Base-by-base conservation (phyloP, 2,797 vertebrate genomes). In the Hephaestus fuliginosus region DNA sequence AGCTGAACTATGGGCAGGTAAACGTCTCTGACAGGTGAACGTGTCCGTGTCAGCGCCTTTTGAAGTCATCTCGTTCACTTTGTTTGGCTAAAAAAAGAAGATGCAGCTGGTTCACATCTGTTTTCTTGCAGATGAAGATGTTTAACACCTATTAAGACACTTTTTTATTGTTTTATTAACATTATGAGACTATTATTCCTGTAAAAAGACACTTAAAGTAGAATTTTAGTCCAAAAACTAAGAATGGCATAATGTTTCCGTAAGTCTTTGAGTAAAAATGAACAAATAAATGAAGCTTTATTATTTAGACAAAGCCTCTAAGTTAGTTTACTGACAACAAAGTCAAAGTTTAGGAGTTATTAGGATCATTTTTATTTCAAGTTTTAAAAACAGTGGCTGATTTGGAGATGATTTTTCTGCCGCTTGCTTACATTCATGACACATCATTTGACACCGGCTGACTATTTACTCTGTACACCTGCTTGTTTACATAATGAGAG, bases 1-100 rank as follows among this genome's bases (percentile, higher is more conserved):
- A 99, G 88, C 89, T 99, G 93, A 97, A 93, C 94, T 99, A 98
- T 0, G 90, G 97, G 58, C 91, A 96, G 95, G 98, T 99, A 90
- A 93, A 89, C 1, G 66, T 70, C 13, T 46, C 43, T 4, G 58
- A 3, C 30, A 17, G 48, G 76, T 36, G 15, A 18, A 53, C 3
- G 36, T 51, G 22, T 28, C 9, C 2, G 20, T 4, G 0, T 10
- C 62, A 65, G 13, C 33, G 33, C 6, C 33, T 33, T 33, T 33
- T n/a, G 25, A 25, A 43, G 22, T 43, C 22, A 14, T 25, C 17
- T 53, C n/a, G 53, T 36, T 67, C 30, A 36, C 12, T 4, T 55
- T 4, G 22, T 52, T 67, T 10, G 7, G 7, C 48, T 6, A 5
- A 15, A 52, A 3, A 39, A 15, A 5, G 28, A 51, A 7, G 20